Conservation (phyloP, 2,113 vertebrate species). For the Campylomormyrus numenius region DNA sequence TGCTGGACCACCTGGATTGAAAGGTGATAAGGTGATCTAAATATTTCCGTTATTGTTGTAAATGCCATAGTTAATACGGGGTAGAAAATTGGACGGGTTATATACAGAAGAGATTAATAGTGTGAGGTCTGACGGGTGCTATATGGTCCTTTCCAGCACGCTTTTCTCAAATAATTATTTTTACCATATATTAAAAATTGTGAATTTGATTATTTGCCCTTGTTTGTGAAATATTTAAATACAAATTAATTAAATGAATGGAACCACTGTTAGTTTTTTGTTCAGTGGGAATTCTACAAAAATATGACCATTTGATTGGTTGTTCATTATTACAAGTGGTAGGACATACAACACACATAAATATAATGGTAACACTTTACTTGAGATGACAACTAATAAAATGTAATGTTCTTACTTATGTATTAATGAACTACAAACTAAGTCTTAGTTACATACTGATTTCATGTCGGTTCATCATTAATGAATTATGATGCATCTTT, state of each 20-base stretch:
- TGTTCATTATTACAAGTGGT: neutral
- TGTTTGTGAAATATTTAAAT: neutral
- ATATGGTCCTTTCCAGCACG: neutral
- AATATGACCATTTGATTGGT: neutral
- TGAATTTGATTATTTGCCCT: neutral
- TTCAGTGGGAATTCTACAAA: neutral
- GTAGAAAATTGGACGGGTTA: neutral
- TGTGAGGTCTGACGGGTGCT: neutral
- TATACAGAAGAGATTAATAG: neutral
- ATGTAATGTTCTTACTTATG: neutral
- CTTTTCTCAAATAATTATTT: neutral
- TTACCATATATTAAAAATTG: neutral
- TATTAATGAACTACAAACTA: neutral
- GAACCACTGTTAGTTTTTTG: neutral
- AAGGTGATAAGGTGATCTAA: slow-evolving; percentile 99
- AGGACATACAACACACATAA: neutral
- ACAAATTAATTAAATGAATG: neutral
- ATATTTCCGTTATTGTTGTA: slow-evolving; percentile 83
- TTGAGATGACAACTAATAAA: neutral
- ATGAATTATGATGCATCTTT: neutral
- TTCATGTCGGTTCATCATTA: neutral
- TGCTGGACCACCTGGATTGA: slow-evolving; percentile 89
- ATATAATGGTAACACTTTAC: neutral
- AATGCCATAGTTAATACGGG: slow-evolving; percentile 34
- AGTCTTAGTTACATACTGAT: neutral